Evolutionary conservation across 2,888 invertebrate species (phyloP), one percentile per base, ranked within the genome.

Genomic region (Rhagonycha lutea): DNA sequence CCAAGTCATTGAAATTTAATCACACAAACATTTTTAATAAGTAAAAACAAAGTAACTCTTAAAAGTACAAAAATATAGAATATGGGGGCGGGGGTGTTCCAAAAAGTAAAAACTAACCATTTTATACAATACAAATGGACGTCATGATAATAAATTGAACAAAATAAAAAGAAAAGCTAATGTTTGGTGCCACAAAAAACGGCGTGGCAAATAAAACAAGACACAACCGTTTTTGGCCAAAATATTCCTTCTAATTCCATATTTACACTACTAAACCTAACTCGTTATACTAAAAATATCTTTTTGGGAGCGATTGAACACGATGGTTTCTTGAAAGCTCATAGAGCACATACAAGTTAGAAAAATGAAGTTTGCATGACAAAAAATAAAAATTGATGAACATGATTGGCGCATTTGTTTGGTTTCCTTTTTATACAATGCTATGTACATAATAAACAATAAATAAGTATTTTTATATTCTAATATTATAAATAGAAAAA

Each of bases 401-500:
- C 47, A 47, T 47, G 47, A 47, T 47, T 47, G 47, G 47, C 47
- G 47, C 47, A 47, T 47, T 47, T 47, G 47, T 47, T 47, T 47
- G 47, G 47, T 65, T 65, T 65, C n/a, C 18, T 62, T 62, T 65
- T 65, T 65, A 65, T 65, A 65, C 63, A 65, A 14, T 24, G 26
- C 26, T 65, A 65, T 65, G 23, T 65, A 65, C 63, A 65, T 65
- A 18, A 24, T 24, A 65, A 65, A 65, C 63, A 65, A 65, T 65
- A 65, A 65, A 65, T 65, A 65, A 65, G 26, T 65, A 24, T 26
- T 24, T 24, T 65, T 65, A 65, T 65, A 65, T 24, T 65, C 23
- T 26, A 18, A 23, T 65, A 65, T n/a, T 65, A 65, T 65, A 65
- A 65, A 76, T 72, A 67, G 72, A 73, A 65, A 73, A 75, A 47